phyloP scores from a whole-genome alignment of 2,888 invertebrate genomes.

The Nemurella pictetii region DNA sequence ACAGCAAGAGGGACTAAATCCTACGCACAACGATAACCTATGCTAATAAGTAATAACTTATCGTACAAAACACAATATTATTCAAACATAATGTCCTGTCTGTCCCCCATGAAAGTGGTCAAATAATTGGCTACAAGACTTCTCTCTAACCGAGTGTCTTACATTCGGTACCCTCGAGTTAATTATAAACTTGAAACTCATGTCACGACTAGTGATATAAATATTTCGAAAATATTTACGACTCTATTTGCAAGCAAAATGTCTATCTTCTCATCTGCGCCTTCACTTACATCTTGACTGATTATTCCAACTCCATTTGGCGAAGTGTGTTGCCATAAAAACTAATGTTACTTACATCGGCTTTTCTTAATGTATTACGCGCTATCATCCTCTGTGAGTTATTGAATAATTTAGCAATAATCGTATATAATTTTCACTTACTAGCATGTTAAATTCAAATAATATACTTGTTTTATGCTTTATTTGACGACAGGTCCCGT shows the following conservation, averaged over 20 bases:
- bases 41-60: slow-evolving; percentile 33
- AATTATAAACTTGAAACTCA: slow-evolving; percentile 41
- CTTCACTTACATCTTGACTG: not conserved
- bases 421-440: slow-evolving; percentile 8
- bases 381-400: not conserved
- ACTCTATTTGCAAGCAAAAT: not conserved
- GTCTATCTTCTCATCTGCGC: not conserved
- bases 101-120: slow-evolving; percentile 28
- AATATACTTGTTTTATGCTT: not conserved
- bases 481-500: not conserved
- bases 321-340: not conserved
- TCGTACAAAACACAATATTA: not conserved
- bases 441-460: not conserved
- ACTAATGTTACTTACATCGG: not conserved
- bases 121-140: slow-evolving; percentile 40
- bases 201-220: slow-evolving; percentile 25
- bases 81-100: not conserved
- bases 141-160: slow-evolving; percentile 34
- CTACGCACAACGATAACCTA: slow-evolving; percentile 32
- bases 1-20: slow-evolving; percentile 3
- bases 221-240: slow-evolving; percentile 15
- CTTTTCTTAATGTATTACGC: not conserved
- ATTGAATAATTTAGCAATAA: slow-evolving; percentile 21
- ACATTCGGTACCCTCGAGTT: slow-evolving; percentile 37
- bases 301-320: not conserved